Evolutionary conservation across 1,140 invertebrate genomes (phyloP).

Genomic region (Papilio polyxenes): DNA sequence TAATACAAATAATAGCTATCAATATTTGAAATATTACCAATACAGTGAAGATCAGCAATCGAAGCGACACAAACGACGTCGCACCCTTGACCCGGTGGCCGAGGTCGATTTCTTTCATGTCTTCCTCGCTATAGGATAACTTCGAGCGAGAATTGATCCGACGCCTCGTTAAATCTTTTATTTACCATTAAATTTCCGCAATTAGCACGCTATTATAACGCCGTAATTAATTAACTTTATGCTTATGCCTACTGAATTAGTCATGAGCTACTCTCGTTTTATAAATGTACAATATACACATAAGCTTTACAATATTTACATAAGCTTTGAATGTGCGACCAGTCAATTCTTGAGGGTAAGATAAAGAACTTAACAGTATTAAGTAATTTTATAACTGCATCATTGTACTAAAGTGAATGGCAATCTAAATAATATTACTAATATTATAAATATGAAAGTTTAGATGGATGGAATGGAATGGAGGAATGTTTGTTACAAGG

Average conservation of each 20-base stretch:
- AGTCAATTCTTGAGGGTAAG: too few species aligned
- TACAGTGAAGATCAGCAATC: constrained; percentile 16
- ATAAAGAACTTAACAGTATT: too few species aligned
- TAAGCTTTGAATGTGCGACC: background rate
- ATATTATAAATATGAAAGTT: too few species aligned
- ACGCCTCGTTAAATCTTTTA: constrained; percentile 32
- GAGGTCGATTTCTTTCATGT: constrained; percentile 43
- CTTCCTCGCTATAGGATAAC: constrained; percentile 38
- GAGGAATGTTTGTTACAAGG: too few species aligned
- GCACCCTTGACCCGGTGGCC: constrained; percentile 42
- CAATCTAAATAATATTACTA: too few species aligned
- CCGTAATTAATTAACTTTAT: constrained; percentile 19
- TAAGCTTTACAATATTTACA: too few species aligned
- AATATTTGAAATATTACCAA: constrained; percentile 22
- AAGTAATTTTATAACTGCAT: too few species aligned
- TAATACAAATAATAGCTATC: constrained; percentile 7
- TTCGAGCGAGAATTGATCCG: constrained; percentile 28
- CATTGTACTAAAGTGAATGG: too few species aligned
- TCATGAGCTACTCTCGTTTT: background rate
- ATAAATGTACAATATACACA: background rate
- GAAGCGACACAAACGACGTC: constrained; percentile 24
- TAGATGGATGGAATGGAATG: too few species aligned
- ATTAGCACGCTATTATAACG: constrained; percentile 30
- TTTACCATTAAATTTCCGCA: constrained; percentile 37
- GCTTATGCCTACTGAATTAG: constrained; percentile 1